Evolutionary conservation across 2,797 vertebrate species (phyloP), one percentile per base, ranked within the genome.

Genomic region (Notolabrus celidotus): DNA sequence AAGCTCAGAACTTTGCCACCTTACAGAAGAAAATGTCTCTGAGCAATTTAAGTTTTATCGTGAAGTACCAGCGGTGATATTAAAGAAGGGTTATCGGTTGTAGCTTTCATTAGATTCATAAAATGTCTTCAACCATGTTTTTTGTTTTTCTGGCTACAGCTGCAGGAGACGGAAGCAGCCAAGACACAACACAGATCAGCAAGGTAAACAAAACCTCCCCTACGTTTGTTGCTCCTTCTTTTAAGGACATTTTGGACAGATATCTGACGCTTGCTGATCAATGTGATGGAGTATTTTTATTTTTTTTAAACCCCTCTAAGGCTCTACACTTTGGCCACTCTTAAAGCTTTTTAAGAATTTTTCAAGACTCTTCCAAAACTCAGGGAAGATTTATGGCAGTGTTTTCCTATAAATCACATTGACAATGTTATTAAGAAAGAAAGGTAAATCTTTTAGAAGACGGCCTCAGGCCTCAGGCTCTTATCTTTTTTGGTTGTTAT

Each of bases 361-460:
- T 49, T 16, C 54, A 36, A 15, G 25, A 42, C 27, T 33, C 7
- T 19, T 8, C 68, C 29, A 65, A 36, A 58, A 71, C 70, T 60
- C 36, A 45, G 58, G 36, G 10, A 63, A 73, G 74, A 80, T 61
- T 52, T 77, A 75, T n/a, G 22, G 43, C 23, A 64, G 39, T 66
- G 46, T 16, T 8, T 73, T 62, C 77, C 71, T 36, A 79, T 86
- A 85, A 89, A 92, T 90, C 84, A 88, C 55, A 46, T 0, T 89
- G 91, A 89, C 86, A 80, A 23, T 57, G 27, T 89, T 89, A 90
- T 92, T 89, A 86, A 86, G 53, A 77, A 66, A 78, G 56, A 73
- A 49, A 14, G 51, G 46, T 31, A 42, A 43, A 69, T 76, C 67
- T 84, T 53, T 49, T 45, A 60, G 2, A 9, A 50, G 46, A 61